Percentiles rank a stretch among this genome's conserved stretches.
phyloP scores from a whole-genome alignment of 2,888 invertebrate genomes.

The Epistrophe grossulariae region DNA sequence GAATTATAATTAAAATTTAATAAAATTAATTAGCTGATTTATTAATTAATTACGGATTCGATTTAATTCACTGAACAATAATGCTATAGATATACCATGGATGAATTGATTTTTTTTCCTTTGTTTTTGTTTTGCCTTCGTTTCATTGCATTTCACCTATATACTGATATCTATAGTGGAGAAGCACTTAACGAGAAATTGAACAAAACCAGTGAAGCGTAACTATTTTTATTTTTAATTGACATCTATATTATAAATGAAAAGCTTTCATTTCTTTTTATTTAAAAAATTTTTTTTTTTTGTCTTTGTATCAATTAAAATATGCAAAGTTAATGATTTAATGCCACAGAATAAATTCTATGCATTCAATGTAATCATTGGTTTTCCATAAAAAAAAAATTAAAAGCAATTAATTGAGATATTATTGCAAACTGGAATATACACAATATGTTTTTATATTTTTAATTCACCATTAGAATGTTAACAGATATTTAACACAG shows the following conservation, averaged over 20 bases:
- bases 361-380: constrained; percentile 35
- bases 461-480: background rate
- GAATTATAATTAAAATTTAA: constrained; percentile 71
- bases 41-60: constrained; percentile 60
- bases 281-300: constrained; percentile 25
- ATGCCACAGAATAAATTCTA: constrained; percentile 22
- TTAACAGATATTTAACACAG: background rate
- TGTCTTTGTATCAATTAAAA: constrained; percentile 30
- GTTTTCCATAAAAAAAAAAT: constrained; percentile 24
- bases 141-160: constrained; percentile 1
- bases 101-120: constrained; percentile 42
- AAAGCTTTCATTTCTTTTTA: constrained; percentile 16
- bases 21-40: constrained; percentile 67
- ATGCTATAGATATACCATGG: constrained; percentile 23
- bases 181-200: constrained; percentile 8
- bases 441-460: background rate
- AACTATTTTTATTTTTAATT: constrained; percentile 24
- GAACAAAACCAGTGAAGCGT: background rate
- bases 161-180: background rate
- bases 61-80: constrained; percentile 58
- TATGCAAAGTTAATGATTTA: constrained; percentile 62
- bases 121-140: background rate
- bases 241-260: constrained; percentile 13
- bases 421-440: constrained; percentile 6
- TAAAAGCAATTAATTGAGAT: constrained; percentile 20